Evolutionary conservation across 2,797 vertebrate genomes (phyloP).

Genomic region (Hyperoplus lanceolatus): DNA sequence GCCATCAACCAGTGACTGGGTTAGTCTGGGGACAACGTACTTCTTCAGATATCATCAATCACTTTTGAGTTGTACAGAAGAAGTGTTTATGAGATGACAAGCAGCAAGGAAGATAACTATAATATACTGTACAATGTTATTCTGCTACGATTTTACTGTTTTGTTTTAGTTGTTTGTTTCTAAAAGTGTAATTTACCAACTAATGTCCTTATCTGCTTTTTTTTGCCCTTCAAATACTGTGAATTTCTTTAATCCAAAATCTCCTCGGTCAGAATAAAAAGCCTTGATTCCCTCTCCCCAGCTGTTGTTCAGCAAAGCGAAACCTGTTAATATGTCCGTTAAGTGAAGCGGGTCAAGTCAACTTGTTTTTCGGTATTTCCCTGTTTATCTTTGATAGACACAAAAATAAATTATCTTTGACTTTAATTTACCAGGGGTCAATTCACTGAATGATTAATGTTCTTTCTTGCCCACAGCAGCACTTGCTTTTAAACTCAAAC

Average conservation of each 20-base stretch:
- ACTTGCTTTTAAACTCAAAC: neutral
- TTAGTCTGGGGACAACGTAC: constrained; percentile 23
- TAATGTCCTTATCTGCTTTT: constrained; percentile 35
- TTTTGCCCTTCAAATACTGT: constrained; percentile 10
- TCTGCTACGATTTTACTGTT: constrained; percentile 9
- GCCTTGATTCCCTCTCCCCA: constrained; percentile 8
- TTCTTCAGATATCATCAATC: constrained; percentile 49
- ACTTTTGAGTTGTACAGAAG: constrained; percentile 29
- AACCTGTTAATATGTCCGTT: constrained; percentile 29
- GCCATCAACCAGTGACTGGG: constrained; percentile 44
- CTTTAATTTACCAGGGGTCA: constrained; percentile 14
- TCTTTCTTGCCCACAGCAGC: neutral
- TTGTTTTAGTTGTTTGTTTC: neutral
- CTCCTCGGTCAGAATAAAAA: constrained; percentile 22
- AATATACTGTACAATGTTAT: constrained; percentile 9
- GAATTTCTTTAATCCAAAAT: constrained; percentile 18
- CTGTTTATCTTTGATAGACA: constrained; percentile 18
- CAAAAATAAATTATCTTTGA: constrained; percentile 12
- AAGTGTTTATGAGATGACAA: constrained; percentile 36
- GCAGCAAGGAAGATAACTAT: constrained; percentile 40
- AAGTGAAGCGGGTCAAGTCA: constrained; percentile 41
- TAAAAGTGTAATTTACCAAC: constrained; percentile 25
- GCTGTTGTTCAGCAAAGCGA: constrained; percentile 18
- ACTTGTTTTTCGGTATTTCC: neutral
- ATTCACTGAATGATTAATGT: constrained; percentile 4